Evolutionary conservation across 1,140 invertebrate genomes (phyloP).

Genomic region (Parasteatoda tepidariorum): DNA sequence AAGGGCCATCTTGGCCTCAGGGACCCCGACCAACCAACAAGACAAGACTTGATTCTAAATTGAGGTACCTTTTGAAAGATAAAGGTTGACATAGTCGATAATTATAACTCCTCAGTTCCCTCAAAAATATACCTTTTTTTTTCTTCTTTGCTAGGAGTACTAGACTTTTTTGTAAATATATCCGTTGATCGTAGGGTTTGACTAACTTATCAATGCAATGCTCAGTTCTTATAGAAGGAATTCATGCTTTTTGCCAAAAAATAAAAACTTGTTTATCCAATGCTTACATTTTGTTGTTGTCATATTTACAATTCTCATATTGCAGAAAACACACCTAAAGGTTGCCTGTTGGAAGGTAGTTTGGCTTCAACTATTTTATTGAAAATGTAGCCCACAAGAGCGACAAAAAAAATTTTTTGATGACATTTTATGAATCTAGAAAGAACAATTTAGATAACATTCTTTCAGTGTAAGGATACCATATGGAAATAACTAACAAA

Average conservation of each 20-base stretch:
- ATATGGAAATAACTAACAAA: no score
- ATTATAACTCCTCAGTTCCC: no score
- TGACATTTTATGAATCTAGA: no score
- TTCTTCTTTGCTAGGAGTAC: not conserved
- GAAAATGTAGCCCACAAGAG: no score
- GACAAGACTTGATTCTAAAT: no score
- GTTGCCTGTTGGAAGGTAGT: constrained; percentile 7
- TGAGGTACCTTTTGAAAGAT: no score
- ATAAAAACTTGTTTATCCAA: not conserved
- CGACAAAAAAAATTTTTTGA: no score
- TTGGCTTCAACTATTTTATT: not conserved
- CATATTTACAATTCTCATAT: not conserved
- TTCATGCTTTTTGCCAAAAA: not conserved
- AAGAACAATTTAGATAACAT: no score
- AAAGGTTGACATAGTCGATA: no score
- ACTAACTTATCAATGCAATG: not conserved
- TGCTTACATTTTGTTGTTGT: not conserved
- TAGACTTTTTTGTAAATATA: not conserved
- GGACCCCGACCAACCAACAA: no score
- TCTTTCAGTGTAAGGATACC: no score
- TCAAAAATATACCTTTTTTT: not conserved
- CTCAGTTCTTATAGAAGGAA: not conserved
- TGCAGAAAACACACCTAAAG: not conserved
- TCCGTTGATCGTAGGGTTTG: not conserved
- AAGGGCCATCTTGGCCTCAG: no score